phyloP scores from a whole-genome alignment of 2,797 vertebrate species.

The Danio aesculapii region DNA sequence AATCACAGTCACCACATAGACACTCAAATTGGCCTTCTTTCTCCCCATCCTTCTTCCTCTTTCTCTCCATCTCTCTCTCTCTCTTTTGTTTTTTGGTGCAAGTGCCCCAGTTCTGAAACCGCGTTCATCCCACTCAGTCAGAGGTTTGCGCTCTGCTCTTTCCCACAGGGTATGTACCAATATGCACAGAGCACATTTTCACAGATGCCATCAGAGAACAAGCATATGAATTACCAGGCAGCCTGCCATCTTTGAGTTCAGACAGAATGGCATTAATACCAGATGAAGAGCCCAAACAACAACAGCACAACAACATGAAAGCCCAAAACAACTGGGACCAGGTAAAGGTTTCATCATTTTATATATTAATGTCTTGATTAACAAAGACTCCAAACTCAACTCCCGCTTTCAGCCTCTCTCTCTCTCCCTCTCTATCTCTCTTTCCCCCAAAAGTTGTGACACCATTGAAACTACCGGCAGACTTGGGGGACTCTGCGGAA shows the following conservation, averaged over 20 bases:
- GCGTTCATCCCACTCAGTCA: constrained; percentile 83
- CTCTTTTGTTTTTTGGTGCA: constrained; percentile 70
- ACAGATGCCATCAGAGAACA: constrained; percentile 90
- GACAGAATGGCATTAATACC: constrained; percentile 89
- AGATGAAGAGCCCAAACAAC: constrained; percentile 86
- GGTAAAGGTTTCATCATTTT: constrained; percentile 89
- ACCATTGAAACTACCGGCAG: constrained; percentile 77
- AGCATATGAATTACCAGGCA: constrained; percentile 89
- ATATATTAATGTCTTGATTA: constrained; percentile 87
- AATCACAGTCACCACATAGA: constrained; percentile 46
- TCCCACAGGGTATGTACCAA: constrained; percentile 88
- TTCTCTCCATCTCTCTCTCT: neutral
- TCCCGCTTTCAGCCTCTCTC: neutral
- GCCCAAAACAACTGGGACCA: constrained; percentile 84
- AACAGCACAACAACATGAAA: constrained; percentile 90
- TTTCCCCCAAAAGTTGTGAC: constrained; percentile 78
- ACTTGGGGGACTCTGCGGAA: constrained; percentile 72
- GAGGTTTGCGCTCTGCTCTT: constrained; percentile 80
- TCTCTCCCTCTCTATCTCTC: constrained; percentile 1
- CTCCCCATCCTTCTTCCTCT: constrained; percentile 60
- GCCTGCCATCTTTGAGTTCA: constrained; percentile 87
- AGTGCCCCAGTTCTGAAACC: constrained; percentile 87
- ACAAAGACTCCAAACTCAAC: constrained; percentile 78
- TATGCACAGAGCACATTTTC: constrained; percentile 85
- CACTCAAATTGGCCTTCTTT: constrained; percentile 70